These are phyloP conservation scores for Gastracanthus pulcherrimus DNA, from an alignment of 2,888 invertebrate genomes.

Conservation along the genomic window DNA sequence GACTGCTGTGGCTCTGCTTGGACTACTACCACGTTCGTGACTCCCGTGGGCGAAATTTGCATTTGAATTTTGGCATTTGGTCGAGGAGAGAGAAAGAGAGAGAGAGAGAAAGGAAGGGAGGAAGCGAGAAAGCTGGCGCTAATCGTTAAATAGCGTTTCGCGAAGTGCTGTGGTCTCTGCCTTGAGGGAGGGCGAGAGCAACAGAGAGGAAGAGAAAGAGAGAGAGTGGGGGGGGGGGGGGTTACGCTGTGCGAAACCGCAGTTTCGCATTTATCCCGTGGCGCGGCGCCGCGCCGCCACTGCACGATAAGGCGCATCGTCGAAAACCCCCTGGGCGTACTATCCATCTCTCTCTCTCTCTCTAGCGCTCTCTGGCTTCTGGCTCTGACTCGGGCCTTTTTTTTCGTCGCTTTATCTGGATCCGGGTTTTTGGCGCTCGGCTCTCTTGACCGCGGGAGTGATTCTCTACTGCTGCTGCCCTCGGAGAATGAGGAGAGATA, in stretches of 20 bases:
- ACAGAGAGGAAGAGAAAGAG: too few relatives aligned
- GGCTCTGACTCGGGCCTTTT: neutral
- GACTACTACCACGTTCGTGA: constrained; percentile 10
- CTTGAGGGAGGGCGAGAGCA: constrained; percentile 16
- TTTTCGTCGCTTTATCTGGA: constrained; percentile 19
- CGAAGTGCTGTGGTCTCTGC: constrained; percentile 53
- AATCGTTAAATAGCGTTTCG: constrained; percentile 69
- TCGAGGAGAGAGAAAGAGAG: constrained; percentile 33
- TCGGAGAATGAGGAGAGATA: neutral
- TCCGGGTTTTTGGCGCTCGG: constrained; percentile 37
- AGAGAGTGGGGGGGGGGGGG: neutral
- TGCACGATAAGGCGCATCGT: constrained; percentile 48
- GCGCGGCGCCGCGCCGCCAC: neutral
- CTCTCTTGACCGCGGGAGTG: constrained; percentile 46
- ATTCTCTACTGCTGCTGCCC: neutral
- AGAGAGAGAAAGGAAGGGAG: constrained; percentile 10
- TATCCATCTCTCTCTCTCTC: constrained; percentile 27
- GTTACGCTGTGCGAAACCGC: constrained; percentile 44
- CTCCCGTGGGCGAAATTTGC: constrained; percentile 65
- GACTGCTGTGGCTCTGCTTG: neutral
- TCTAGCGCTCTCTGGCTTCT: neutral
- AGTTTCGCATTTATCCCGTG: constrained; percentile 49
- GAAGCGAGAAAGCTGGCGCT: constrained; percentile 58
- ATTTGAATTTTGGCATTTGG: constrained; percentile 66
- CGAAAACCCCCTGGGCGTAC: constrained; percentile 41